A percentile compares a stretch with the other conserved stretches of the same genome.
Evolutionary conservation across 2,888 invertebrate species (phyloP).

Genomic region (Byasa hedistus): DNA sequence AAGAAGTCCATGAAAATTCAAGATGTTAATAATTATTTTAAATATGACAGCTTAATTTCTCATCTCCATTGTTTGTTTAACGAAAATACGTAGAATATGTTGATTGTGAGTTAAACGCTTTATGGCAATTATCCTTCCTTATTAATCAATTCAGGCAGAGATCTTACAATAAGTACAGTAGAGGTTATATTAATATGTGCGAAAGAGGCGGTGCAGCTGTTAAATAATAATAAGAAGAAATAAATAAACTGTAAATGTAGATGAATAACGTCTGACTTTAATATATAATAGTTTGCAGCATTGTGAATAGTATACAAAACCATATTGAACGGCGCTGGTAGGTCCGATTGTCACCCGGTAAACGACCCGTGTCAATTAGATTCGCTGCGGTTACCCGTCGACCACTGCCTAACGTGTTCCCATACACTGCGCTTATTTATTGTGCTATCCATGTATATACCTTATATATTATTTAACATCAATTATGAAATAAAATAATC

Average conservation of each 20-base stretch:
- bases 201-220: background rate
- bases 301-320: background rate
- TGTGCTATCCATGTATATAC: background rate
- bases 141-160: no score
- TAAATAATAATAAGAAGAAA: background rate
- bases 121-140: no score
- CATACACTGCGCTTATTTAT: constrained; percentile 9
- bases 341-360: constrained; percentile 17
- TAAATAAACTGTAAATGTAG: background rate
- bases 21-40: no score
- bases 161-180: background rate
- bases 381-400: constrained; percentile 18
- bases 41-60: no score
- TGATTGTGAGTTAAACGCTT: no score
- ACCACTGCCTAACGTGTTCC: constrained; percentile 10
- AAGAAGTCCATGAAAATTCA: no score
- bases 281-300: background rate
- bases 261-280: no score
- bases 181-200: background rate
- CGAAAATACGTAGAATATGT: no score
- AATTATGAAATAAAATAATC: no score
- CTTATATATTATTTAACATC: background rate
- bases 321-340: background rate
- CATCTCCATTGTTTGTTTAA: no score
- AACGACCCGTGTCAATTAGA: constrained; percentile 28